Evolutionary conservation across 2,888 invertebrate genomes (phyloP).

Genomic region (Calameuta pallipes): DNA sequence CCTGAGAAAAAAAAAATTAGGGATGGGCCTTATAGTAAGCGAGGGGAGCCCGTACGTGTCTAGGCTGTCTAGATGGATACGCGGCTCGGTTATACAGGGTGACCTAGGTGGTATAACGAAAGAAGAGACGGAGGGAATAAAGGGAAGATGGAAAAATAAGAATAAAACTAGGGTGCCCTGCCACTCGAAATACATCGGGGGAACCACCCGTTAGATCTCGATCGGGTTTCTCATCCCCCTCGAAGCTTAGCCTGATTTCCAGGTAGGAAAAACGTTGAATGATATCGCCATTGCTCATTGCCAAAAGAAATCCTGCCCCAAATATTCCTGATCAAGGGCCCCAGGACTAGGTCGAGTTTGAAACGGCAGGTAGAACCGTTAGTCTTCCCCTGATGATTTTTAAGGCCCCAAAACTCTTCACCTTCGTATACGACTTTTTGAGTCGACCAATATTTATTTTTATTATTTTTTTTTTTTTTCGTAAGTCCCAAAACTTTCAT

Average conservation of each 20-base stretch:
- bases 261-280: conserved; percentile 61
- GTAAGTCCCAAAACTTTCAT: background rate
- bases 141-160: conserved; percentile 15
- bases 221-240: conserved; percentile 39
- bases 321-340: conserved; percentile 51
- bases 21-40: background rate
- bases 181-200: conserved; percentile 18
- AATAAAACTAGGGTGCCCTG: conserved; percentile 18
- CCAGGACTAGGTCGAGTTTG: conserved; percentile 13
- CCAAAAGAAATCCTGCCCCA: conserved; percentile 41
- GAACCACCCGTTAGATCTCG: conserved; percentile 42
- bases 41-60: background rate
- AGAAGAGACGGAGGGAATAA: conserved; percentile 12
- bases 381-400: conserved; percentile 23
- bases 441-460: background rate
- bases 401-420: background rate
- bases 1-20: conserved; percentile 16
- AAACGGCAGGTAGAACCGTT: conserved; percentile 53
- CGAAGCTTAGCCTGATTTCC: conserved; percentile 33
- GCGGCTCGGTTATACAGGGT: background rate
- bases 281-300: conserved; percentile 39
- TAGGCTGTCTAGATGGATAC: background rate
- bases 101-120: background rate
- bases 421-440: background rate
- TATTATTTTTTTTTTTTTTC: no score